Base-by-base conservation (phyloP, 2,888 invertebrate species). In the Lasioglossum oenotherae region DNA sequence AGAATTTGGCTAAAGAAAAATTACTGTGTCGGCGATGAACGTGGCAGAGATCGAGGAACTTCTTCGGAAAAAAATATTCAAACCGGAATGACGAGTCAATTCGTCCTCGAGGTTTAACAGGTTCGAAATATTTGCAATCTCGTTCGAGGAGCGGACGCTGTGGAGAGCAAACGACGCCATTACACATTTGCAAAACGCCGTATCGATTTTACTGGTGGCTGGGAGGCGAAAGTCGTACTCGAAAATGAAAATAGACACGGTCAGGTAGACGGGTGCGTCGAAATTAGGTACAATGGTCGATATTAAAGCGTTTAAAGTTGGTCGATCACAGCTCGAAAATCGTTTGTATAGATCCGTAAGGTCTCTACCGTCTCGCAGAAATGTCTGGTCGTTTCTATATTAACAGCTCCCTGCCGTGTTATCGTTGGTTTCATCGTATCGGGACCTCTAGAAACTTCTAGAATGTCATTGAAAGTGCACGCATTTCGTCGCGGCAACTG, bases 401-500 rank as follows among this genome's bases (percentile, higher is more conserved):
- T 35, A 19, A 77, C 38, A 19, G 64, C 67, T 38, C 23, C 10
- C 74, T 67, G 64, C 49, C 46, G 12, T 4, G 35, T 74, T 67
- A 27, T 46, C 38, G 79, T 49, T 77, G 79, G 82, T 77, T 81
- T 82, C 53, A 41, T 71, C 23, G 41, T 75, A 74, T n/a, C 19
- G 35, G 23, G 53, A 19, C 38, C 27, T 41, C 41, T 38, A 67
- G 84, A 81, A 73, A 64, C 44, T 79, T 78, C 79, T 74, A 53
- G 53, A 46, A 80, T 64, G 57, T 75, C 49, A 41, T 49, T 16
- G 23, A 35, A 69, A 27, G 69, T 23, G 69, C 35, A 6, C 41
- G 38, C 71, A 71, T 53, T 60, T 67, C 41, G 16, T 64, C 35
- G 23, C 31, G 0, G 27, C 4, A 16, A 44, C 41, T 19, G 35